These are phyloP conservation scores for Eupithecia abbreviata DNA, from an alignment of 2,888 invertebrate genomes.

Conservation along the genomic window DNA sequence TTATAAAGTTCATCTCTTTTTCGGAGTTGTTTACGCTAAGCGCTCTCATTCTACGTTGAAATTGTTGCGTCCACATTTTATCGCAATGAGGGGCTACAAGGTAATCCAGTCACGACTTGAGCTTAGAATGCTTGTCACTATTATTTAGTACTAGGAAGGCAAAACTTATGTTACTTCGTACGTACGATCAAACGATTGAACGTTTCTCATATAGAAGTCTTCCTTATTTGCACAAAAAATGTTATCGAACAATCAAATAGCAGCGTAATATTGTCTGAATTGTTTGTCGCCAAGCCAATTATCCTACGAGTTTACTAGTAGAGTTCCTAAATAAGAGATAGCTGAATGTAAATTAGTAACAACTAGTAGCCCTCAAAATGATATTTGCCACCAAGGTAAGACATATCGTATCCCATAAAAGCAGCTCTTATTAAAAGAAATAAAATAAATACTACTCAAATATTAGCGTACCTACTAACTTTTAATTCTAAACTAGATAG, in stretches of 20 bases:
- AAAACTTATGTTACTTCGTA: constrained; percentile 26
- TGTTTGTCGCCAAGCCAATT: constrained; percentile 1
- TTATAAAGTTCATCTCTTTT: constrained; percentile 8
- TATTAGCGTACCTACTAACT: not conserved
- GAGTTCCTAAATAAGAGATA: too few relatives aligned
- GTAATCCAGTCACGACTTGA: constrained; percentile 33
- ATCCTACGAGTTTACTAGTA: too few relatives aligned
- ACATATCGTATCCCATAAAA: too few relatives aligned
- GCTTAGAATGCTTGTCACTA: constrained; percentile 37
- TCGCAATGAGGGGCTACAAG: constrained; percentile 36
- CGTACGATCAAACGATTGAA: constrained; percentile 31
- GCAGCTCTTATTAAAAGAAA: too few relatives aligned
- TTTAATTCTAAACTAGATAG: not conserved
- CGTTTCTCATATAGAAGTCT: constrained; percentile 28
- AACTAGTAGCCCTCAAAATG: too few relatives aligned
- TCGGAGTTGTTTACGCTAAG: constrained; percentile 10
- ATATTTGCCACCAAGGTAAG: too few relatives aligned
- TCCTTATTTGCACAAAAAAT: constrained; percentile 43
- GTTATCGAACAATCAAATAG: constrained; percentile 22
- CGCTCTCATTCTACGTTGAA: constrained; percentile 17
- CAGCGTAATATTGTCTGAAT: constrained; percentile 19
- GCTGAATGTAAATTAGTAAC: too few relatives aligned
- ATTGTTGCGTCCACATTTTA: constrained; percentile 23
- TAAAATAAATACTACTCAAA: not conserved
- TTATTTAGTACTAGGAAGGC: constrained; percentile 39